Percentiles rank a stretch among this genome's conserved stretches.
Evolutionary conservation across 2,797 vertebrate genomes (phyloP).

Genomic region (Spatula versicolor): DNA sequence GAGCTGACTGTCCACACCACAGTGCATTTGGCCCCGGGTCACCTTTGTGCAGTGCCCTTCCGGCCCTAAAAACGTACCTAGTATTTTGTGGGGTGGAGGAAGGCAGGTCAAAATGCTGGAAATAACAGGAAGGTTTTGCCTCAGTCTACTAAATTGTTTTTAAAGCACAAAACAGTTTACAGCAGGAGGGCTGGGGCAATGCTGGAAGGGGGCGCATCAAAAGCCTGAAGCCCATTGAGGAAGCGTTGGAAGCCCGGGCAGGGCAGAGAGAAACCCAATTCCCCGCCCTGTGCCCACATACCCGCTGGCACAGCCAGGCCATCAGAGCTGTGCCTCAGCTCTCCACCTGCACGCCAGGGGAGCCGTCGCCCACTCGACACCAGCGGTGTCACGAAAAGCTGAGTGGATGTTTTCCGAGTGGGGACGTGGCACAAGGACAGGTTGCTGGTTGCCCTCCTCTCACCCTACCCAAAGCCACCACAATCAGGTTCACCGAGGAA

Average conservation of each 20-base stretch:
- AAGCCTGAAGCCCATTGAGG: not conserved
- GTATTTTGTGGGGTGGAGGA: not conserved
- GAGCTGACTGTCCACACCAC: not conserved
- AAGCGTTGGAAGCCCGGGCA: not conserved
- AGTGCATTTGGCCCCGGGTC: not conserved
- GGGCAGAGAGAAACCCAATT: not conserved
- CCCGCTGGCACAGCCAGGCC: not conserved
- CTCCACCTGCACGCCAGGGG: not conserved
- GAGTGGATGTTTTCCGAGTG: not conserved
- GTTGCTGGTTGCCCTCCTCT: not conserved
- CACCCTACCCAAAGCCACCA: not conserved
- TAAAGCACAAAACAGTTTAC: not conserved
- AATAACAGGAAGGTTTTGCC: not conserved
- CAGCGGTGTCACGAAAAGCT: accelerated
- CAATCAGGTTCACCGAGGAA: not conserved
- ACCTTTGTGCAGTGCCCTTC: not conserved
- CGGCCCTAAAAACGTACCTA: not conserved
- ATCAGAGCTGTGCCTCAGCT: not conserved
- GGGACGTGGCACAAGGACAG: not conserved
- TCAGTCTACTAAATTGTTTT: not conserved
- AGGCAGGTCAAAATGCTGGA: not conserved
- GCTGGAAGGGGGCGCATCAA: not conserved
- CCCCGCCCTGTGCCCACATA: not conserved
- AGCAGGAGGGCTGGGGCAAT: not conserved
- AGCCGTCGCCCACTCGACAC: accelerated